A percentile compares a stretch with the other conserved stretches of the same genome.
Evolutionary conservation across 1,140 invertebrate species (phyloP).

Genomic region (Caerostris darwini): DNA sequence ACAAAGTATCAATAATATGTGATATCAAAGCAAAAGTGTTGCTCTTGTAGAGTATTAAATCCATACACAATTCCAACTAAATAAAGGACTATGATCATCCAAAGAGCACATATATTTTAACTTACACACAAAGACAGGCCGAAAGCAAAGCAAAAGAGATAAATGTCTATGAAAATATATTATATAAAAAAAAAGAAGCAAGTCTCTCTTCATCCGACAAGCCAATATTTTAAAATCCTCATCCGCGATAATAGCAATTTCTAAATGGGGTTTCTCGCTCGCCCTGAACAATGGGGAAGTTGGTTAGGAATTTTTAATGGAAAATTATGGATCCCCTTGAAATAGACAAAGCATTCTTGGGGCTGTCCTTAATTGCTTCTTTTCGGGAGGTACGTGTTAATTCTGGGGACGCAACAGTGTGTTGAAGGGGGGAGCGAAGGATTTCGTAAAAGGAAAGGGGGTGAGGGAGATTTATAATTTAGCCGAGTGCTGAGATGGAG

Average conservation of each 20-base stretch:
- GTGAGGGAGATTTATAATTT: slow-evolving; percentile 67
- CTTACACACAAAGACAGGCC: slow-evolving; percentile 6
- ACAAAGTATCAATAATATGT: too few species aligned
- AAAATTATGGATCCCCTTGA: slow-evolving; percentile 71
- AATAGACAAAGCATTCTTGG: slow-evolving; percentile 66
- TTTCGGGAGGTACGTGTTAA: slow-evolving; percentile 53
- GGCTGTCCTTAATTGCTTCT: slow-evolving; percentile 65
- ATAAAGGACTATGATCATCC: background rate
- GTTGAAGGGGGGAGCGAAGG: background rate
- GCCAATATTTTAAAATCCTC: slow-evolving; percentile 62
- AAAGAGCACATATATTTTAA: background rate
- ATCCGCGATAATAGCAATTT: slow-evolving; percentile 49
- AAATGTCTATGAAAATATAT: background rate
- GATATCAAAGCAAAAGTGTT: too few species aligned
- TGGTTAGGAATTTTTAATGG: slow-evolving; percentile 71
- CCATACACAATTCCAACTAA: too few species aligned
- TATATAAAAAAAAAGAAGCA: background rate
- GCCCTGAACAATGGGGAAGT: slow-evolving; percentile 25
- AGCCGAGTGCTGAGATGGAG: slow-evolving; percentile 55
- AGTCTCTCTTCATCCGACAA: slow-evolving; percentile 12
- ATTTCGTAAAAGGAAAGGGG: background rate
- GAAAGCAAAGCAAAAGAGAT: background rate
- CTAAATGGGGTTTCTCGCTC: slow-evolving; percentile 44
- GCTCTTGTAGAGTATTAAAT: too few species aligned
- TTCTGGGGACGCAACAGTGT: slow-evolving; percentile 58